These are phyloP conservation scores for Drosophila burlai DNA, from an alignment of 1,140 invertebrate genomes.

Conservation along the genomic window DNA sequence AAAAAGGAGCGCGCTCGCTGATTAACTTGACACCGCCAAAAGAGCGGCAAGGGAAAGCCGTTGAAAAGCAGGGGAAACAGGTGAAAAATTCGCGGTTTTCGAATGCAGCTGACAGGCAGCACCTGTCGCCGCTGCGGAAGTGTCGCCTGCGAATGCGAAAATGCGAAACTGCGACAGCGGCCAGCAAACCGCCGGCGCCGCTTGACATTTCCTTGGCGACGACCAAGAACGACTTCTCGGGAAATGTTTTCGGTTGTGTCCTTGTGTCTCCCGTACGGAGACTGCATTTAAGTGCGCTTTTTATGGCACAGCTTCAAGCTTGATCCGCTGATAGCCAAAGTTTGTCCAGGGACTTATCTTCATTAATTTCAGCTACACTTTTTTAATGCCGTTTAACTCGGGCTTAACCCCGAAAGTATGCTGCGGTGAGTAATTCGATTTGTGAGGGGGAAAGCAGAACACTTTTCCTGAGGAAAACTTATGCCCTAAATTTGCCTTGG, in stretches of 20 bases:
- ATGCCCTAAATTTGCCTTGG: slow-evolving; percentile 10
- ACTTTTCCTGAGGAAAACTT: background rate
- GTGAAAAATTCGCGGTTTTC: slow-evolving; percentile 60
- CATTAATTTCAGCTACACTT: slow-evolving; percentile 38
- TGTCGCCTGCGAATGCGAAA: slow-evolving; percentile 24
- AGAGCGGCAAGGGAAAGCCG: slow-evolving; percentile 13
- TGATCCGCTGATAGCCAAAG: slow-evolving; percentile 46
- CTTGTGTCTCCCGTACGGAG: slow-evolving; percentile 21
- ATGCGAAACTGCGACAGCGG: slow-evolving; percentile 24
- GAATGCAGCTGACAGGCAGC: slow-evolving; percentile 74
- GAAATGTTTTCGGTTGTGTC: slow-evolving; percentile 27
- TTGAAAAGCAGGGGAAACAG: slow-evolving; percentile 5
- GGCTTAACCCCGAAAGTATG: slow-evolving; percentile 35
- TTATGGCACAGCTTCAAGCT: slow-evolving; percentile 31
- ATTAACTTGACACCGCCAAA: slow-evolving; percentile 74
- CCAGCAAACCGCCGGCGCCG: slow-evolving; percentile 36
- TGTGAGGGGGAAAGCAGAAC: background rate
- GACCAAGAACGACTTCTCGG: slow-evolving; percentile 14
- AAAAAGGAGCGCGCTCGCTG: slow-evolving; percentile 41
- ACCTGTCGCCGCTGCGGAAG: slow-evolving; percentile 63
- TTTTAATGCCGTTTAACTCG: slow-evolving; percentile 36
- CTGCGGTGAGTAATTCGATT: slow-evolving; percentile 3
- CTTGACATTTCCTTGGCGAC: slow-evolving; percentile 56
- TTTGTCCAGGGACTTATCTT: slow-evolving; percentile 37
- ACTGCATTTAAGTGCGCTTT: slow-evolving; percentile 49